Base-by-base conservation (phyloP, 2,888 invertebrate genomes). In the Andricus quercusramuli region DNA sequence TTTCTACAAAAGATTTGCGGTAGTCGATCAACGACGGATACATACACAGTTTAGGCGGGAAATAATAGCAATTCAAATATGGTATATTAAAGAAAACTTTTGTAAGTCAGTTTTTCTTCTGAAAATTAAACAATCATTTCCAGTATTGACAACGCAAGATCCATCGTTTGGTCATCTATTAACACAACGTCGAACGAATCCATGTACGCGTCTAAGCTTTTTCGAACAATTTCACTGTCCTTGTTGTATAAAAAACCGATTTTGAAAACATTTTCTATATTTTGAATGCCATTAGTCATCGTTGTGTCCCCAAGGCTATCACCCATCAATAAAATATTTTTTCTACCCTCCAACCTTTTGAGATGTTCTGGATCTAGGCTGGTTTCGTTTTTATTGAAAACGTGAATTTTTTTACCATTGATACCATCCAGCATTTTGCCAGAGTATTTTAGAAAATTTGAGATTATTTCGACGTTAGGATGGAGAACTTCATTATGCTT, bases 331-430 rank as follows among this genome's bases (percentile, higher is more conserved):
- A 99, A 94, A 0, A 98, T 96, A 92, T 99, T 98, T 83, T 94
- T 94, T 22, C 97, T 94, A 77, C 94, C 93, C 80, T 94, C 94
- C 0, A 96, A 94, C 88, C 95, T 92, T 78, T 96, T 94, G 91
- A 97, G 97, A 92, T 98, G 98, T 76, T 97, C 95, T 76, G 96
- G 95, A 78, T 96, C 95, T 47, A 99, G 94, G 0, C 96, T 97
- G 8, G 96, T 95, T 91, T 98, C 98, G 90, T 98, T 98, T 93
- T 99, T 99, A 93, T 99, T 99, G 92, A 96, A 98, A 1, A 97
- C 96, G 93, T 99, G 99, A 84, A 99, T 98, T 62, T 79, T 44
- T 96, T 95, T 78, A 96, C 96, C 94, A 90, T 98, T 98, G 41
- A 93, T 92, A 78, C 96, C 96, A 59, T 94, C 90, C 13, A 92